These are phyloP conservation scores for Caenorhabditis japonica DNA, from an alignment of 2,888 invertebrate species.

Conservation along the genomic window DNA sequence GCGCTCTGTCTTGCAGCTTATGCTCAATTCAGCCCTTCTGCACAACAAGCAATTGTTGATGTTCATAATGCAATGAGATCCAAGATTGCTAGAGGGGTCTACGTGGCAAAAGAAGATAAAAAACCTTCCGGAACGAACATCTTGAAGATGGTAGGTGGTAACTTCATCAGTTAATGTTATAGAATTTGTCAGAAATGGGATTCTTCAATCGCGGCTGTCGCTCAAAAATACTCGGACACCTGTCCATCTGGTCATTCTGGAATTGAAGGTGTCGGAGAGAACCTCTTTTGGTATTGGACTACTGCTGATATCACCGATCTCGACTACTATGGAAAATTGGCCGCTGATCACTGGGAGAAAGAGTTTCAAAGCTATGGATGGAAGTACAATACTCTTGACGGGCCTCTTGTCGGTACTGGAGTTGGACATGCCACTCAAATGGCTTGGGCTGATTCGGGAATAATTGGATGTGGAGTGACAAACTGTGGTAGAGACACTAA, in stretches of 20 bases:
- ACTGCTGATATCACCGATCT: slow-evolving; percentile 14
- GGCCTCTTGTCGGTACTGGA: slow-evolving; percentile 40
- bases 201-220: slow-evolving; percentile 16
- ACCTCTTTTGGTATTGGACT: slow-evolving; percentile 33
- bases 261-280: slow-evolving; percentile 35
- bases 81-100: slow-evolving; percentile 29
- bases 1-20: slow-evolving; percentile 1
- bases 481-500: slow-evolving; percentile 35
- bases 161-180: no score
- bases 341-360: slow-evolving; percentile 36
- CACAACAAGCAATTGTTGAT: slow-evolving; percentile 29
- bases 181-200: slow-evolving; percentile 42
- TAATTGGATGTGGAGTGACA: slow-evolving; percentile 53
- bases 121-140: slow-evolving; percentile 23
- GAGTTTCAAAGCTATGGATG: slow-evolving; percentile 56
- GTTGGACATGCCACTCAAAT: slow-evolving; percentile 57
- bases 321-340: slow-evolving; percentile 10
- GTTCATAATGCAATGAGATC: slow-evolving; percentile 33
- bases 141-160: slow-evolving; percentile 29
- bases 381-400: slow-evolving; percentile 29
- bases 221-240: slow-evolving; percentile 34
- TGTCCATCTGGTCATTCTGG: slow-evolving; percentile 37
- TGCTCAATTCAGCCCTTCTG: slow-evolving; percentile 29
- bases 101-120: slow-evolving; percentile 19
- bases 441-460: slow-evolving; percentile 44